Conservation (phyloP, 1,140 invertebrate species). For the Rhizoglyphus robini region DNA sequence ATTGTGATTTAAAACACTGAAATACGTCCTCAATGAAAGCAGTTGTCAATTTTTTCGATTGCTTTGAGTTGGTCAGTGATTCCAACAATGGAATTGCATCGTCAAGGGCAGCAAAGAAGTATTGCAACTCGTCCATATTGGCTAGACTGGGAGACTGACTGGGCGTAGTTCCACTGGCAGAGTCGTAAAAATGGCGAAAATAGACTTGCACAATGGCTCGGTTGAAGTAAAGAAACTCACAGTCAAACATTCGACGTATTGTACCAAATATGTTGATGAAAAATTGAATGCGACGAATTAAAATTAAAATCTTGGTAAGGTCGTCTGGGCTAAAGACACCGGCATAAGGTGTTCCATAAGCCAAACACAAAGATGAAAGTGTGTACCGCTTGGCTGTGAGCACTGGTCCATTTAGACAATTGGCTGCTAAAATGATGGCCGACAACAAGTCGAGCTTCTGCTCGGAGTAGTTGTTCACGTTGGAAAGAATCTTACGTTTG, state of each 20-base stretch:
- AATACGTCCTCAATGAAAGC: slow-evolving; percentile 10
- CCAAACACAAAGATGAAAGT: slow-evolving; percentile 18
- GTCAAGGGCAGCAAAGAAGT: slow-evolving; percentile 21
- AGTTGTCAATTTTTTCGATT: slow-evolving; percentile 1
- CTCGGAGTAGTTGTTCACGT: slow-evolving; percentile 45
- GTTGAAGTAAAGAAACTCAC: slow-evolving; percentile 24
- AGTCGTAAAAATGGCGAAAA: slow-evolving; percentile 14
- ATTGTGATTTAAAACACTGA: slow-evolving; percentile 22
- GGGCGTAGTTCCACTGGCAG: not conserved
- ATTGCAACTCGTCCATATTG: slow-evolving; percentile 19
- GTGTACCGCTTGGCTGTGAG: slow-evolving; percentile 10
- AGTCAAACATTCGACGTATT: slow-evolving; percentile 7
- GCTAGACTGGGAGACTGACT: not conserved
- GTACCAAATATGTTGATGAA: slow-evolving; percentile 10
- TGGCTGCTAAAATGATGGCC: slow-evolving; percentile 54
- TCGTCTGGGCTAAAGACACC: slow-evolving; percentile 17
- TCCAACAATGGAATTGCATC: slow-evolving; percentile 16
- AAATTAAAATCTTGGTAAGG: not conserved
- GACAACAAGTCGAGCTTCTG: slow-evolving; percentile 51
- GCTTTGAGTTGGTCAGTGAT: not conserved
- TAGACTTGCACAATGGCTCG: slow-evolving; percentile 9
- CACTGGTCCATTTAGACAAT: slow-evolving; percentile 49
- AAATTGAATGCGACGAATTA: not conserved
- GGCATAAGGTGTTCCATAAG: not conserved
- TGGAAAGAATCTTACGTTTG: slow-evolving; percentile 39